Evolutionary conservation across 2,888 invertebrate species (phyloP), one percentile per base, ranked within the genome.

Genomic region (Lasioglossum malachurum): DNA sequence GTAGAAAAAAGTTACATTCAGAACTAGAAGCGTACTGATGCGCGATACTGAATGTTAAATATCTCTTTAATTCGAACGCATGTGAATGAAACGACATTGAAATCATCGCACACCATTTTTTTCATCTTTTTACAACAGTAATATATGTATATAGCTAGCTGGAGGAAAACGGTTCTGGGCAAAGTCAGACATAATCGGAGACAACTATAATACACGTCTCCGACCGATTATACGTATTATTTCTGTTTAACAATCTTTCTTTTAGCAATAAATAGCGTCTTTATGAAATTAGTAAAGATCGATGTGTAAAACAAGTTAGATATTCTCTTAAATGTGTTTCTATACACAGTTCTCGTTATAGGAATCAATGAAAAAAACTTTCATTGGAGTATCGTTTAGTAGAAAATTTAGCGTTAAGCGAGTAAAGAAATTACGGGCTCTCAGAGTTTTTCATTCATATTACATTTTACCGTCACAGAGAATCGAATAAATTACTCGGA

Each of bases 1-100:
- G 91, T 93, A 93, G 83, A 93, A 93, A 93, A 91, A 93, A 90
- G 12, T 92, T 92, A 92, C 91, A 88, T 81, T 77, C 90, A 83
- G 89, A 80, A 57, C 88, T 88, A 86, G 82, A 88, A 91, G 84
- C 88, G 86, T 75, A 88, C 87, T 90, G 88, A 85, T 90, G 89
- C 89, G 89, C 89, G 89, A 92, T 90, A 92, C 92, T 92, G 90
- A 90, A 89, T 91, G 89, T 89, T 87, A 88, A 92, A 90, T 90
- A 88, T 60, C 69, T 90, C 75, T 74, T 75, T 77, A 49, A 38
- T 86, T 86, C 78, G 64, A 81, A 86, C 79, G 74, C 38, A 46
- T 41, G 53, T 71, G 35, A 69, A 69, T 75, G 64, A 77, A 64
- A 77, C 53, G 35, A 57, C 44, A 23, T 49, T 44, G 38, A 78